Evolutionary conservation across 2,888 invertebrate species (phyloP).

Genomic region (Tetropium fuscum): DNA sequence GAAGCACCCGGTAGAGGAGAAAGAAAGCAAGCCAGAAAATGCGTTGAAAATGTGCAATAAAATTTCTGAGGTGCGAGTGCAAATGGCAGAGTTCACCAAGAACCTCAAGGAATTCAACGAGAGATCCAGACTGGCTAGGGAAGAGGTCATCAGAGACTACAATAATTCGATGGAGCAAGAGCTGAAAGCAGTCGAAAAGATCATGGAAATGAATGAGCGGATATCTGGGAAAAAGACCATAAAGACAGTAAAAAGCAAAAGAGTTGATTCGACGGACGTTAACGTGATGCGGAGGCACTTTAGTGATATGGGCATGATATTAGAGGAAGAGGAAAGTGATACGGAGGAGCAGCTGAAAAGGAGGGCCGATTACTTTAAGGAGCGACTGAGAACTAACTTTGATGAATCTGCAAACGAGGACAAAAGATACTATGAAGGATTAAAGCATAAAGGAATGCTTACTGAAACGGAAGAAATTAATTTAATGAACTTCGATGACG

Average conservation of each 20-base stretch:
- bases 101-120: slow-evolving; percentile 49
- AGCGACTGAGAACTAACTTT: too few relatives aligned
- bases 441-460: background rate
- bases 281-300: slow-evolving; percentile 43
- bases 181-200: slow-evolving; percentile 43
- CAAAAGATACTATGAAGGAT: background rate
- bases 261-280: slow-evolving; percentile 23
- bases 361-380: too few relatives aligned
- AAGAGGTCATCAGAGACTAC: slow-evolving; percentile 53
- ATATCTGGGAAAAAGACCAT: slow-evolving; percentile 20
- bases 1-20: slow-evolving; percentile 23
- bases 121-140: slow-evolving; percentile 38
- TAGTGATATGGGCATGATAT: slow-evolving; percentile 46
- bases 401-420: background rate
- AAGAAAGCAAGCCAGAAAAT: slow-evolving; percentile 33
- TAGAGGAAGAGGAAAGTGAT: slow-evolving; percentile 34
- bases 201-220: slow-evolving; percentile 35
- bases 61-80: slow-evolving; percentile 49
- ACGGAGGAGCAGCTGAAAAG: slow-evolving; percentile 14
- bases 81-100: slow-evolving; percentile 48
- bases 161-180: slow-evolving; percentile 53
- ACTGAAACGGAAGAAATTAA: too few relatives aligned
- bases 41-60: slow-evolving; percentile 45
- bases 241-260: slow-evolving; percentile 10
- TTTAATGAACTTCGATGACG: too few relatives aligned